Evolutionary conservation across 2,888 invertebrate genomes (phyloP).

Genomic region (Baccha elongata): DNA sequence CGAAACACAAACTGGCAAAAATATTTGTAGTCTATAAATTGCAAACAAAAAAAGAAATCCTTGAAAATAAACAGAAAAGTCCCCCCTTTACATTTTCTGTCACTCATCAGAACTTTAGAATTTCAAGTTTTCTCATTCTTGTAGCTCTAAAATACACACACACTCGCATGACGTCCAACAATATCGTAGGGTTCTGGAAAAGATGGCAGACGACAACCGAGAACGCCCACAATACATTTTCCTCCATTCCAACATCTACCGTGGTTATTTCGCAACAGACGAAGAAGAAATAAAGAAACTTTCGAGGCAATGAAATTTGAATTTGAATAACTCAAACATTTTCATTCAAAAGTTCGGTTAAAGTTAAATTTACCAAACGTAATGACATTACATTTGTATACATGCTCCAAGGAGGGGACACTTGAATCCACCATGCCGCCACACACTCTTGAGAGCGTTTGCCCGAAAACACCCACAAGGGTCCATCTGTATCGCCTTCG

Average conservation of each 20-base stretch:
- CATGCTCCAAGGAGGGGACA: slow-evolving; percentile 68
- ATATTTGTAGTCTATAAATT: slow-evolving; percentile 45
- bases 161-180: not conserved
- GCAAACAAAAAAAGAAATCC: slow-evolving; percentile 3
- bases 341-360: slow-evolving; percentile 72
- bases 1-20: slow-evolving; percentile 16
- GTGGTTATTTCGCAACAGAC: slow-evolving; percentile 2
- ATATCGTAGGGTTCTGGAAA: not conserved
- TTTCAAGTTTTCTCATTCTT: not conserved
- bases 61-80: slow-evolving; percentile 1
- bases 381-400: slow-evolving; percentile 73
- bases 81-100: slow-evolving; percentile 15
- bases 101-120: slow-evolving; percentile 40
- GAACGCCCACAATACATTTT: slow-evolving; percentile 19
- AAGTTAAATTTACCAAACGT: slow-evolving; percentile 74
- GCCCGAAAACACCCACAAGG: slow-evolving; percentile 58
- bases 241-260: not conserved
- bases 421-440: slow-evolving; percentile 39
- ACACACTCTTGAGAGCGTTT: slow-evolving; percentile 53
- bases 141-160: not conserved
- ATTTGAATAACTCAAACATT: slow-evolving; percentile 74
- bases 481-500: slow-evolving; percentile 36
- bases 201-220: slow-evolving; percentile 29
- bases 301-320: slow-evolving; percentile 70
- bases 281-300: slow-evolving; percentile 54